Base-by-base conservation (phyloP, 2,888 invertebrate genomes). In the Melipona bicolor region DNA sequence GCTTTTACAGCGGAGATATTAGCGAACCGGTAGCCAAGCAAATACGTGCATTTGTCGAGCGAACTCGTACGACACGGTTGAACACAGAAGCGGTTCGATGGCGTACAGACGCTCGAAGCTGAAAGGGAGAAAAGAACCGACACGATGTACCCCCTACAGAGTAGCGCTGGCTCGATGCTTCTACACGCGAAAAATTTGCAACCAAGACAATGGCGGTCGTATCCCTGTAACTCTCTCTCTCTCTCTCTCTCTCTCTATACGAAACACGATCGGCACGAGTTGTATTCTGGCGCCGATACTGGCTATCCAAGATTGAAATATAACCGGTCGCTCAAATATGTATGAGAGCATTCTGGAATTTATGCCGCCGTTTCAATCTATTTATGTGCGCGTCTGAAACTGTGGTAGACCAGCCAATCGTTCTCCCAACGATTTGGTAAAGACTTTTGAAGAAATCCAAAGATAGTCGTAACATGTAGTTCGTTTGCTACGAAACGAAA, bases 141-240 rank as follows among this genome's bases (percentile, higher is more conserved):
- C 86, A 86, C 88, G 90, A 89, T 86, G 88, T 90, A 92, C 93
- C 93, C 93, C 93, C 93, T 88, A 91, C 84, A 67, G 91, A 90
- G 91, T 82, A 81, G 90, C 87, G 88, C 80, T 89, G 85, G 32
- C 84, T 59, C 74, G 79, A 81, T 86, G 87, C 85, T 87, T 81
- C 73, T 92, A 93, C 92, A 94, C 87, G 93, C 85, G 89, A 93
- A 93, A 94, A 93, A 94, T 94, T 93, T 93, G 93, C 93, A 93
- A 93, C 90, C 92, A 91, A 91, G 93, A 94, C 94, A 94, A 93
- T 94, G 91, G 92, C 89, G 87, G 87, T 85, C 85, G 89, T 56
- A 72, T 85, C 17, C 84, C 85, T 79, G 87, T 75, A 83, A n/a
- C n/a, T n/a, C n/a, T n/a, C n/a, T n/a, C n/a, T n/a, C n/a, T n/a